A percentile compares a stretch with the other conserved stretches of the same genome.
These are phyloP conservation scores for Aphidius colemani DNA, from an alignment of 2,888 invertebrate species.

Conservation along the genomic window DNA sequence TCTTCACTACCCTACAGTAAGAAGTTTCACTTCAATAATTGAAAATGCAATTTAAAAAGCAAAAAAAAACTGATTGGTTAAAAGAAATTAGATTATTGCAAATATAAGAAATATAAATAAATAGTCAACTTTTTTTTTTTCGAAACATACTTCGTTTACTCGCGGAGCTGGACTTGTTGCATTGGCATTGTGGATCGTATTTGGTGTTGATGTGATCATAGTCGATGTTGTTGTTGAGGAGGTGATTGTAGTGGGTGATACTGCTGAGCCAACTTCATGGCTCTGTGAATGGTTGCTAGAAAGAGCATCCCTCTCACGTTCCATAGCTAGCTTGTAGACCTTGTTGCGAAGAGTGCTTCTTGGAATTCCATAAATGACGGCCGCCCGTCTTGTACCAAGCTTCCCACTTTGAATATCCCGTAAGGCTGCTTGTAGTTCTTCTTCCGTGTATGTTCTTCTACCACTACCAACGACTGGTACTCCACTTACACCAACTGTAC, in stretches of 20 bases:
- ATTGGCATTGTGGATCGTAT: slow-evolving; percentile 56
- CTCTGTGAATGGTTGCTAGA: slow-evolving; percentile 57
- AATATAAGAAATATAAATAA: too few relatives aligned
- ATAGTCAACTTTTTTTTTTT: slow-evolving; percentile 31
- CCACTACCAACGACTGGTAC: slow-evolving; percentile 75
- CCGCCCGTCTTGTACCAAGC: slow-evolving; percentile 89
- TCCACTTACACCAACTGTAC: slow-evolving; percentile 81
- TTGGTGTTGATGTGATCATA: slow-evolving; percentile 52
- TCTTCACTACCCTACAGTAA: too few relatives aligned
- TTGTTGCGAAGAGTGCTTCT: slow-evolving; percentile 96
- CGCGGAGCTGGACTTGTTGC: slow-evolving; percentile 55
- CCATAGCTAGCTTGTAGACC: slow-evolving; percentile 81
- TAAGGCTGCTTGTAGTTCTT: slow-evolving; percentile 91
- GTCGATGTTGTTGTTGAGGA: slow-evolving; percentile 44
- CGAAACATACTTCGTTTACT: slow-evolving; percentile 59
- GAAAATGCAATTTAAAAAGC: background rate
- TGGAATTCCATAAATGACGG: slow-evolving; percentile 95
- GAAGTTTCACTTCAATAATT: too few relatives aligned
- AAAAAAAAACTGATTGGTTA: slow-evolving; percentile 4
- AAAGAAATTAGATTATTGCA: too few relatives aligned
- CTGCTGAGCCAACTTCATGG: slow-evolving; percentile 51
- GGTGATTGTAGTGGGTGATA: slow-evolving; percentile 46
- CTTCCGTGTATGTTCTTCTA: slow-evolving; percentile 90
- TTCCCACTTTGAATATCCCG: slow-evolving; percentile 92
- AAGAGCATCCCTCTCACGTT: slow-evolving; percentile 71